Conservation (phyloP, 2,797 vertebrate species). For the Diglossa cyanea region DNA sequence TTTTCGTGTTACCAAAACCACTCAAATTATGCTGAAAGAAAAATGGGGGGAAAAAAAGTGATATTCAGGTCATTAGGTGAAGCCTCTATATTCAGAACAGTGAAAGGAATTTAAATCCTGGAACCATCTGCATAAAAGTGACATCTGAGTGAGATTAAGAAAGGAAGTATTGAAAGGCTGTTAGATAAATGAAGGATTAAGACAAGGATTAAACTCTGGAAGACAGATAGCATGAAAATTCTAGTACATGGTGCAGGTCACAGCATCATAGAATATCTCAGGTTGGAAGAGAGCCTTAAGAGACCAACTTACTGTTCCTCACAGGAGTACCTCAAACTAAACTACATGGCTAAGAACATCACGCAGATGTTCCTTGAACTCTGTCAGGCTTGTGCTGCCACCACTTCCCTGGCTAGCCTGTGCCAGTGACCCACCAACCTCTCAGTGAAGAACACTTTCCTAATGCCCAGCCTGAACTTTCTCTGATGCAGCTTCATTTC, state of each 20-base stretch:
- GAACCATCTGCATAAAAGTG: not conserved
- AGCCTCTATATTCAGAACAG: not conserved
- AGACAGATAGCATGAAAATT: not conserved
- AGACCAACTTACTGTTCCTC: not conserved
- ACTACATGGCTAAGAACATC: accelerated
- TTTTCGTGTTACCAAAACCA: not conserved
- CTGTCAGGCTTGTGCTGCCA: not conserved
- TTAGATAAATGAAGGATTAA: not conserved
- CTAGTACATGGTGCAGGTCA: not conserved
- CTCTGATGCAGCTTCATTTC: not conserved
- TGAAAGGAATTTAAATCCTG: not conserved
- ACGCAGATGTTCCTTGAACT: not conserved
- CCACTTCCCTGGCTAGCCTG: not conserved
- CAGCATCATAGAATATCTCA: not conserved
- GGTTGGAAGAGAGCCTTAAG: not conserved
- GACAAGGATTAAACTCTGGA: not conserved
- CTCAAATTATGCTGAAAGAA: not conserved
- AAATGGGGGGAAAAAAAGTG: not conserved
- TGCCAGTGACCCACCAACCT: accelerated
- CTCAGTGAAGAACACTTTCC: not conserved
- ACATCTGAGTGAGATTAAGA: not conserved
- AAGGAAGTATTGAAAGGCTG: not conserved
- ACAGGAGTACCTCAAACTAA: not conserved
- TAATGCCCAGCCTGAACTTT: not conserved
- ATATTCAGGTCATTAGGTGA: not conserved